Conservation (phyloP, 2,888 invertebrate genomes). For the Drosophila percnosoma region DNA sequence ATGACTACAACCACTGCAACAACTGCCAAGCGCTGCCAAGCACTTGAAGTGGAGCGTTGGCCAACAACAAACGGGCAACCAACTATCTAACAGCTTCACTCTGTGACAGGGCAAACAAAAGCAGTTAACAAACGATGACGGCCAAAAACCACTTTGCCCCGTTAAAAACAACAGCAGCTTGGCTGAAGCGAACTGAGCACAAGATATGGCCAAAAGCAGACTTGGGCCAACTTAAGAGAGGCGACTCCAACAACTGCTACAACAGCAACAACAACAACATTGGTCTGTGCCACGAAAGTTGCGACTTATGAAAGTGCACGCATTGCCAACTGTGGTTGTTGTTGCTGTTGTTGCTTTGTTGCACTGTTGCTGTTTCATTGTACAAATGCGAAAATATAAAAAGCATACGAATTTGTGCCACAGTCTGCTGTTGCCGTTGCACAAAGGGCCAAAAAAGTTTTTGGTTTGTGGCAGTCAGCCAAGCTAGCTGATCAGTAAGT, state of each 20-base stretch:
- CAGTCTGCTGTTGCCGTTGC: conserved; percentile 10
- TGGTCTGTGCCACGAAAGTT: conserved; percentile 61
- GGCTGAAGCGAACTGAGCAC: conserved; percentile 35
- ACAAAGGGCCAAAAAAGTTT: conserved; percentile 59
- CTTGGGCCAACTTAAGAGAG: conserved; percentile 34
- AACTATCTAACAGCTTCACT: conserved; percentile 57
- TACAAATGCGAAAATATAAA: conserved; percentile 45
- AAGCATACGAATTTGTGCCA: conserved; percentile 52
- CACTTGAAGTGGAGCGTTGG: conserved; percentile 11
- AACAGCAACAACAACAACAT: conserved; percentile 11
- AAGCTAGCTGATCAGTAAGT: conserved; percentile 67
- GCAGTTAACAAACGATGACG: conserved; percentile 73
- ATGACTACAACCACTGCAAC: conserved; percentile 27
- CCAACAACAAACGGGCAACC: conserved; percentile 22
- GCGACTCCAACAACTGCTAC: conserved; percentile 10
- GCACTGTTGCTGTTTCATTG: conserved; percentile 34
- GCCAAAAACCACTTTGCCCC: conserved; percentile 68
- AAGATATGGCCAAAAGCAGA: conserved; percentile 60
- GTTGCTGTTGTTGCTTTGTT: conserved; percentile 23
- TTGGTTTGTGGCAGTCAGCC: conserved; percentile 30
- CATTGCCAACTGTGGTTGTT: conserved; percentile 42
- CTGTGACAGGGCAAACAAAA: conserved; percentile 65
- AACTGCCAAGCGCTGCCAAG: not conserved
- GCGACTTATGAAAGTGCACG: conserved; percentile 79
- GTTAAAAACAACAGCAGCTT: conserved; percentile 30